A percentile compares a stretch with the other conserved stretches of the same genome.
These are phyloP conservation scores for Volucella inflata DNA, from an alignment of 2,888 invertebrate species.

Conservation along the genomic window DNA sequence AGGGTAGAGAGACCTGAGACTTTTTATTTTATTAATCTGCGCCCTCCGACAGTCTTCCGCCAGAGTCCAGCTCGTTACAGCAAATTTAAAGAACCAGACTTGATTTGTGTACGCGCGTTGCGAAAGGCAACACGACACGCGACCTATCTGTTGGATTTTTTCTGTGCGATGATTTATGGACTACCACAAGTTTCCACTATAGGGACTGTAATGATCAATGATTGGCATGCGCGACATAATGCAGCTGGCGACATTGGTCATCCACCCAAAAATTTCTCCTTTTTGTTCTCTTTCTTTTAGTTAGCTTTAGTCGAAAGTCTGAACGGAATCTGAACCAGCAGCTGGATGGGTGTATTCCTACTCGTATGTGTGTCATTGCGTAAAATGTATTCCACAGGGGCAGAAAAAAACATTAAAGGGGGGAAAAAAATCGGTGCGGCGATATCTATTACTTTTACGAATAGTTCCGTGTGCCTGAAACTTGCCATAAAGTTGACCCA, in stretches of 20 bases:
- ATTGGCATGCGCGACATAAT: slow-evolving; percentile 68
- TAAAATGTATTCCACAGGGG: slow-evolving; percentile 59
- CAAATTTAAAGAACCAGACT: slow-evolving; percentile 20
- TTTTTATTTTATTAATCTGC: slow-evolving; percentile 59
- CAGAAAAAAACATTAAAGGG: neutral
- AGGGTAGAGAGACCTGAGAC: slow-evolving; percentile 18
- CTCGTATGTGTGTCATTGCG: slow-evolving; percentile 47
- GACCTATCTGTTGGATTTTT: slow-evolving; percentile 54
- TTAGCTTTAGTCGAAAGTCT: no score
- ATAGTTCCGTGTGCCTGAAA: slow-evolving; percentile 16
- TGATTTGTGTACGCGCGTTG: slow-evolving; percentile 61
- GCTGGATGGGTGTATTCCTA: slow-evolving; percentile 1
- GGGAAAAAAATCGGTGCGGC: neutral
- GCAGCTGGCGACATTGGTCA: slow-evolving; percentile 53
- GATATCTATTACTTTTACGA: slow-evolving; percentile 54
- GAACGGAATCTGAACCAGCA: no score
- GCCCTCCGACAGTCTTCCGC: slow-evolving; percentile 1
- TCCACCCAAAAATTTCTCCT: slow-evolving; percentile 24
- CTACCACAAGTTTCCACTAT: slow-evolving; percentile 70
- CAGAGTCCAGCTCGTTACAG: neutral
- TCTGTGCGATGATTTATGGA: slow-evolving; percentile 65
- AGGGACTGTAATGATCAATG: slow-evolving; percentile 69
- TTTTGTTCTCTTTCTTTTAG: no score
- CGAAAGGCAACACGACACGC: slow-evolving; percentile 61
- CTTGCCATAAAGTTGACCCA: neutral